A percentile compares a stretch with the other conserved stretches of the same genome.
These are phyloP conservation scores for Acropora tenuis DNA, from an alignment of 64 coral and sea anemone species.

Conservation along the genomic window DNA sequence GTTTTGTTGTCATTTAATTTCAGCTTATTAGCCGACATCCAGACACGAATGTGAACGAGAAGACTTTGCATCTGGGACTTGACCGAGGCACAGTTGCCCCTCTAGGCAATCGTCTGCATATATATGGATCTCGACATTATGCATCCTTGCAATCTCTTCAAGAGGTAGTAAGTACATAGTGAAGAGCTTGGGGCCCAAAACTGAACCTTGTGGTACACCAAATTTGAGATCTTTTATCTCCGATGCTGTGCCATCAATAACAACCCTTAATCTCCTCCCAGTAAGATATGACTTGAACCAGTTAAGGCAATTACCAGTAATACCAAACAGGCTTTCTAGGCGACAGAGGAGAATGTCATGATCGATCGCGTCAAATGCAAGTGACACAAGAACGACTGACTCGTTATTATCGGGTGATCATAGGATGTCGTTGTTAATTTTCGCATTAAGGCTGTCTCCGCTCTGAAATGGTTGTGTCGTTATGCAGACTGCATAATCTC, in stretches of 20 bases:
- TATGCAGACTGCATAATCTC: constrained; percentile 43
- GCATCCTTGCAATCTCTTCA: background rate
- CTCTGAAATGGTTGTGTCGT: constrained; percentile 15
- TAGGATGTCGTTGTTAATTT: constrained; percentile 41
- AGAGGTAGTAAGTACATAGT: background rate
- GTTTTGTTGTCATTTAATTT: background rate
- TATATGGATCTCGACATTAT: background rate
- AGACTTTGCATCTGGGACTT: background rate
- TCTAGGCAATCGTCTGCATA: background rate
- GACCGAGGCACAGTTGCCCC: background rate
- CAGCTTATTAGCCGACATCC: background rate
- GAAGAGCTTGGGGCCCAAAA: background rate
- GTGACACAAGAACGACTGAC: background rate
- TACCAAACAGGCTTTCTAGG: background rate
- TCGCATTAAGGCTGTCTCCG: constrained; percentile 34
- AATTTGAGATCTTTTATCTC: constrained; percentile 8
- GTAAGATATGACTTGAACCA: constrained; percentile 15
- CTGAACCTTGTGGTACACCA: background rate
- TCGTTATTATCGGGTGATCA: background rate
- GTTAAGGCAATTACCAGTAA: constrained; percentile 32
- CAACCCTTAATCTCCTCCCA: background rate
- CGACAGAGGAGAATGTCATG: background rate
- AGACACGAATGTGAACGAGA: background rate
- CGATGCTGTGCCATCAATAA: background rate
- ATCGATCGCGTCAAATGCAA: background rate